Conservation (phyloP, 2,888 invertebrate species). For the Dynastes grantii region DNA sequence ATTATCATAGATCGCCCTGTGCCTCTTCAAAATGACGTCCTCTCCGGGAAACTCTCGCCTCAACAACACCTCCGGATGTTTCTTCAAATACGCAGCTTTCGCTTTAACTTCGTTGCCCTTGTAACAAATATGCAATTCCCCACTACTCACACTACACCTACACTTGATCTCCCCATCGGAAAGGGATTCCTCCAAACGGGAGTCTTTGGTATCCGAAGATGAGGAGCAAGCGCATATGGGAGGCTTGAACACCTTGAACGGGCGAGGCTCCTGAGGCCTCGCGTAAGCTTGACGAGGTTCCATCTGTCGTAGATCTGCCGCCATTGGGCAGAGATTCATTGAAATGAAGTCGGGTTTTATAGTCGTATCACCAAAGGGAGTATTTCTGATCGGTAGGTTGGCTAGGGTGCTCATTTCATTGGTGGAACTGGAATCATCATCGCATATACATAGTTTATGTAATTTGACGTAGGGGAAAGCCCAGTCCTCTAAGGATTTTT, state of each 20-base stretch:
- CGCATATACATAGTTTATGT: constrained; percentile 36
- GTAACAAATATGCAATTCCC: constrained; percentile 63
- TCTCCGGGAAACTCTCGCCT: constrained; percentile 49
- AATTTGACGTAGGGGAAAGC: constrained; percentile 28
- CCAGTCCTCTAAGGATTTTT: constrained; percentile 28
- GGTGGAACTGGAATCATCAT: constrained; percentile 32
- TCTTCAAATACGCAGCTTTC: constrained; percentile 52
- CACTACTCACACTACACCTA: constrained; percentile 61
- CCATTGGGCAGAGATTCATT: neutral
- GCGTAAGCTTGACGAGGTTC: neutral
- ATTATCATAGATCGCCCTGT: constrained; percentile 62
- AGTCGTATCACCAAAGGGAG: constrained; percentile 32
- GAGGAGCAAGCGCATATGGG: constrained; percentile 24
- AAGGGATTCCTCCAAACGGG: constrained; percentile 51
- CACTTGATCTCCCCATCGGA: constrained; percentile 63
- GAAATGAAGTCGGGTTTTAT: constrained; percentile 24
- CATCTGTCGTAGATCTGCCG: neutral
- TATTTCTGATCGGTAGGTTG: constrained; percentile 21
- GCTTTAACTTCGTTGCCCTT: constrained; percentile 51
- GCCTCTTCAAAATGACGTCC: constrained; percentile 56
- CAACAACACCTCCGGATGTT: constrained; percentile 53
- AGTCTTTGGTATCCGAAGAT: constrained; percentile 40
- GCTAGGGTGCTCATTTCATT: neutral
- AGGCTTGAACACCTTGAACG: constrained; percentile 3
- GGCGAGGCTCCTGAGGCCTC: neutral